phyloP scores from a whole-genome alignment of 2,888 invertebrate species.

The Caenorhabditis panamensis region DNA sequence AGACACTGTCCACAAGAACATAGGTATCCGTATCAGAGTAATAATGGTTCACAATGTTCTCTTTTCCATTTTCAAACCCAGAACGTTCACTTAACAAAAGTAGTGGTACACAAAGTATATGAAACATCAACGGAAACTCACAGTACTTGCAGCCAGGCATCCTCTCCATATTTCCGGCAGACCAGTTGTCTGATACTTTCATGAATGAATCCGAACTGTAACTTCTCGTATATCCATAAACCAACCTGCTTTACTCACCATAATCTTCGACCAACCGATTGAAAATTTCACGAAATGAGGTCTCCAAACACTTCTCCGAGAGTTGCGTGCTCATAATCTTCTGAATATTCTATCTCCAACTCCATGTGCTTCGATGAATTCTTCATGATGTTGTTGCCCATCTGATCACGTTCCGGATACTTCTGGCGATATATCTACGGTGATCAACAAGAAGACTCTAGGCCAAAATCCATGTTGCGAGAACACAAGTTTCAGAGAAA shows the following conservation, averaged over 20 bases:
- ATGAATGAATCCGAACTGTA: constrained; percentile 79
- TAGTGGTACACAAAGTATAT: no score
- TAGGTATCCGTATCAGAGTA: constrained; percentile 76
- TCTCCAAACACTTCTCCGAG: constrained; percentile 9
- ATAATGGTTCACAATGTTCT: constrained; percentile 76
- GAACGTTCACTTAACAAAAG: no score
- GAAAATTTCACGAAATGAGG: constrained; percentile 5
- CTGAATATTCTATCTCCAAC: constrained; percentile 41
- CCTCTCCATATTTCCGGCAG: constrained; percentile 74
- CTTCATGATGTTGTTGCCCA: constrained; percentile 10
- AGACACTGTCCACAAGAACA: constrained; percentile 72
- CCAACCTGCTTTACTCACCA: constrained; percentile 10
- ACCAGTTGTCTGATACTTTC: constrained; percentile 76
- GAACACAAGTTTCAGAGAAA: not conserved
- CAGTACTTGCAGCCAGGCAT: constrained; percentile 73
- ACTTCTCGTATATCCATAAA: not conserved
- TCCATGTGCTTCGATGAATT: constrained; percentile 27
- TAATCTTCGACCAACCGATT: not conserved
- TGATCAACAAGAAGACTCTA: not conserved
- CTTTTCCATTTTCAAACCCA: constrained; percentile 76
- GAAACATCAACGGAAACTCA: no score
- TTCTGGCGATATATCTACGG: not conserved
- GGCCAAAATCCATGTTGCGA: no score
- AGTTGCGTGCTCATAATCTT: constrained; percentile 31
- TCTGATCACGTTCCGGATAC: not conserved